phyloP scores from a whole-genome alignment of 1,140 invertebrate genomes.

The Pseudomyrmex dendroicus region DNA sequence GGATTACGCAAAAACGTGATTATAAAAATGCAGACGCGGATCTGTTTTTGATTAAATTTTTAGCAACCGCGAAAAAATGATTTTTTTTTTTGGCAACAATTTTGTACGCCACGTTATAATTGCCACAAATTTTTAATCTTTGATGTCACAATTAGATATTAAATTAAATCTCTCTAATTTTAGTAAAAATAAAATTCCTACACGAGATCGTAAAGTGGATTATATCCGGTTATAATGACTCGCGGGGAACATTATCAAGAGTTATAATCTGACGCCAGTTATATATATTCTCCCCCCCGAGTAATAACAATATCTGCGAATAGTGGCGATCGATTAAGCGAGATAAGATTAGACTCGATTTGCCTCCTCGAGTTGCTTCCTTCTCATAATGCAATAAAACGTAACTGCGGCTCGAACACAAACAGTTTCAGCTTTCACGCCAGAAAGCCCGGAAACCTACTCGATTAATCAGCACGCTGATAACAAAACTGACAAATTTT shows the following conservation, averaged over 20 bases:
- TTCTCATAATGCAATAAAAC: slow-evolving; percentile 11
- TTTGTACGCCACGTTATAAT: not conserved
- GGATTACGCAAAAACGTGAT: not conserved
- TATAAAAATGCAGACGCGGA: not conserved
- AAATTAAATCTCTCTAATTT: not conserved
- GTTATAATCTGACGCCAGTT: not conserved
- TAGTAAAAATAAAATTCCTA: not conserved
- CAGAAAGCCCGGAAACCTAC: not conserved
- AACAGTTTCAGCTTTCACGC: not conserved
- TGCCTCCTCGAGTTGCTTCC: not conserved
- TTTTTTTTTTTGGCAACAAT: not conserved
- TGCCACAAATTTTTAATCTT: not conserved
- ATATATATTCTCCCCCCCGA: not conserved
- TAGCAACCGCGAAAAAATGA: not conserved
- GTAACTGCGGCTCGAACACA: not conserved
- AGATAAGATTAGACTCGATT: slow-evolving; percentile 40
- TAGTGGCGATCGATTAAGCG: slow-evolving; percentile 20
- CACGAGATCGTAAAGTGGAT: not conserved
- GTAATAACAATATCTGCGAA: slow-evolving; percentile 18
- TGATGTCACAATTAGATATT: not conserved
- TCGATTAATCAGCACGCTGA: not conserved
- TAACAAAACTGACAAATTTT: not conserved
- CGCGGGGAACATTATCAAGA: slow-evolving; percentile 5
- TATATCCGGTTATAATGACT: not conserved
- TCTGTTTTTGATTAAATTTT: not conserved